Evolutionary conservation across 2,797 vertebrate species (phyloP).

Genomic region (Lateolabrax maculatus): DNA sequence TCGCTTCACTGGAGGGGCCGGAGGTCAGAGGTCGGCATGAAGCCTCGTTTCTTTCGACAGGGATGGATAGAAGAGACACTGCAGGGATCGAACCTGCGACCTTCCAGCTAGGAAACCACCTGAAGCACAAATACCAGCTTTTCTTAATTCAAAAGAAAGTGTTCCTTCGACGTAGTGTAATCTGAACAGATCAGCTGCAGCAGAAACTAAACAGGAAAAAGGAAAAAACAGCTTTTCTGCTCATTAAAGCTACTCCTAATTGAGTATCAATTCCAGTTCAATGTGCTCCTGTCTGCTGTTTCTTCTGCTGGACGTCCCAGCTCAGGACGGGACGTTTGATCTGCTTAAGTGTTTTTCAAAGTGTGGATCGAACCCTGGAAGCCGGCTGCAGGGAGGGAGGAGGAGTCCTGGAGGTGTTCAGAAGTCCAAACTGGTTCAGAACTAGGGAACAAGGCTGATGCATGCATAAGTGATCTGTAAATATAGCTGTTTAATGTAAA

Average conservation of each 20-base stretch:
- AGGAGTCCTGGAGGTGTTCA: not conserved
- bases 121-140: not conserved
- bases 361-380: conserved; percentile 18
- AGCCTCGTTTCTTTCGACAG: not conserved
- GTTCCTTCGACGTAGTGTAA: not conserved
- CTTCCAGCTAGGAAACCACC: not conserved
- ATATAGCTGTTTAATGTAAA: no score
- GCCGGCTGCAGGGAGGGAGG: not conserved
- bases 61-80: conserved; percentile 7
- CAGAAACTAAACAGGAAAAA: conserved; percentile 21
- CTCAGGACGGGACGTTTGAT: conserved; percentile 16
- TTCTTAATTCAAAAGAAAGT: not conserved
- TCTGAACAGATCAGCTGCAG: conserved; percentile 30
- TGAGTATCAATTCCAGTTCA: conserved; percentile 49
- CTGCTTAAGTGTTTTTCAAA: conserved; percentile 45
- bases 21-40: conserved; percentile 21
- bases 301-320: conserved; percentile 11
- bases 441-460: no score
- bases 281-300: conserved; percentile 27
- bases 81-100: conserved; percentile 12
- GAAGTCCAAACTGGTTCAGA: no score
- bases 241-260: conserved; percentile 46
- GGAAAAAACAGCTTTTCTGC: conserved; percentile 51
- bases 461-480: no score
- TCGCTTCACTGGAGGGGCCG: not conserved